Percentiles rank a stretch among this genome's conserved stretches.
phyloP scores from a whole-genome alignment of 2,797 vertebrate genomes.

The Spatula versicolor region DNA sequence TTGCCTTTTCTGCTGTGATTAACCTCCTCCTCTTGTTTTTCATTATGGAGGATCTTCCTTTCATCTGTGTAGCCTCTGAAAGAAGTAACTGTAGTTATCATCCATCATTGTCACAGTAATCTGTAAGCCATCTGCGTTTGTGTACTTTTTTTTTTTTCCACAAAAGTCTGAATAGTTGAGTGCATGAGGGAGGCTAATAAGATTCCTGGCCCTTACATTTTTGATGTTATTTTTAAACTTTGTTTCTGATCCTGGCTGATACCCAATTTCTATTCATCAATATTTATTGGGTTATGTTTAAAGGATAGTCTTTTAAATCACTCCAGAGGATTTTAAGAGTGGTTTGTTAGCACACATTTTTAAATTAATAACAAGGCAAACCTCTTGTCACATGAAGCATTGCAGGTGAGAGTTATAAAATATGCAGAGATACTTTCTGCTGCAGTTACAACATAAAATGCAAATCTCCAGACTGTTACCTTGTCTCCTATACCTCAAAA shows the following conservation, averaged over 20 bases:
- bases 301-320: background rate
- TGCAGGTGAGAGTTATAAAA: background rate
- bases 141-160: background rate
- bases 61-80: background rate
- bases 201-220: background rate
- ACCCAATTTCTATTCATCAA: background rate
- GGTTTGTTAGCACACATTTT: background rate
- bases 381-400: background rate
- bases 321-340: background rate
- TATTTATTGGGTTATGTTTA: background rate
- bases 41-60: background rate
- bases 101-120: conserved; percentile 13
- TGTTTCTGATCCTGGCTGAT: background rate
- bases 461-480: background rate
- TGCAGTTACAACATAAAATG: background rate
- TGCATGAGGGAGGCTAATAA: background rate
- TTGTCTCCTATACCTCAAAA: background rate
- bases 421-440: background rate
- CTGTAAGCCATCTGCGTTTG: background rate
- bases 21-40: background rate
- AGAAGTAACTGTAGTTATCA: background rate
- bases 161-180: background rate
- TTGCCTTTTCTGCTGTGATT: background rate
- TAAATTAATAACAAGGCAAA: background rate
- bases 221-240: background rate